Evolutionary conservation across 2,888 invertebrate genomes (phyloP).

Genomic region (Cartodere bifasciata): DNA sequence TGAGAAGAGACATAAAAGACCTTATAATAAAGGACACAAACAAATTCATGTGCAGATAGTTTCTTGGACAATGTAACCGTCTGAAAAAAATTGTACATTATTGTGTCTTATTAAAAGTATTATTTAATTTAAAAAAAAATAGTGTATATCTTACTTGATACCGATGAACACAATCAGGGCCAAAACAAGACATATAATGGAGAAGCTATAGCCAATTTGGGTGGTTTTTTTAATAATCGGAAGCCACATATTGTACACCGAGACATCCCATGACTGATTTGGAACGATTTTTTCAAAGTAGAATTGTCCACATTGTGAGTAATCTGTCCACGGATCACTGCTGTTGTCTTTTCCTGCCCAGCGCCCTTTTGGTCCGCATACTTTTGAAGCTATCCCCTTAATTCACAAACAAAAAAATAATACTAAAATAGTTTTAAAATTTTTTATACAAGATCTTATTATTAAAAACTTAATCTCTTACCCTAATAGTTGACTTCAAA

Average conservation of each 20-base stretch:
- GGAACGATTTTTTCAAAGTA: slow-evolving; percentile 7
- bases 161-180: slow-evolving; percentile 40
- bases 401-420: too few species aligned
- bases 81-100: slow-evolving; percentile 32
- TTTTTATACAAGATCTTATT: slow-evolving; percentile 1
- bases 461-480: too few species aligned
- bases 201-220: slow-evolving; percentile 42
- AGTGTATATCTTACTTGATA: slow-evolving; percentile 37
- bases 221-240: slow-evolving; percentile 39
- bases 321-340: slow-evolving; percentile 37
- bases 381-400: slow-evolving; percentile 34
- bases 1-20: slow-evolving; percentile 44
- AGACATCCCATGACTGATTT: slow-evolving; percentile 11
- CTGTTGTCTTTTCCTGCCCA: slow-evolving; percentile 34
- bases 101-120: slow-evolving; percentile 1
- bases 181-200: slow-evolving; percentile 37
- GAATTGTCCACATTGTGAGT: slow-evolving; percentile 32
- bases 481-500: too few species aligned
- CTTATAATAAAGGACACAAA: slow-evolving; percentile 52
- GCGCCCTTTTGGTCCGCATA: slow-evolving; percentile 36
- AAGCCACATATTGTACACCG: slow-evolving; percentile 37
- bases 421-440: slow-evolving; percentile 5
- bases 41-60: slow-evolving; percentile 52
- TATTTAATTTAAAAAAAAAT: not conserved
- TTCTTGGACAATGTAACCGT: slow-evolving; percentile 50